Percentiles rank a stretch among this genome's conserved stretches.
These are phyloP conservation scores for Panzeria rudis DNA, from an alignment of 2,888 invertebrate species.

Conservation along the genomic window DNA sequence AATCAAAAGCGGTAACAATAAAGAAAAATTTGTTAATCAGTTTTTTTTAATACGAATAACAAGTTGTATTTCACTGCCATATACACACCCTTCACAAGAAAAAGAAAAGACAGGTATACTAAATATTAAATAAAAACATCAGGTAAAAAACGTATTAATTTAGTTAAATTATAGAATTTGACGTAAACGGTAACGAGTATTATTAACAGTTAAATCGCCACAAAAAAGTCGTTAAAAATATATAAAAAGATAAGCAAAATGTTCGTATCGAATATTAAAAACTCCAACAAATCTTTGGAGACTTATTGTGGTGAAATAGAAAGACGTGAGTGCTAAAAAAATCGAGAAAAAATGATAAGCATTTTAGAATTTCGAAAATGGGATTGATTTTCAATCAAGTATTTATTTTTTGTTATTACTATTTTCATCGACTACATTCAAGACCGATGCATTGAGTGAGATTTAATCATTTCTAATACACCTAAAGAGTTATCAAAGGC, in stretches of 20 bases:
- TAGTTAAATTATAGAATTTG: constrained; percentile 52
- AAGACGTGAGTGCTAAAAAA: constrained; percentile 60
- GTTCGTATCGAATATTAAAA: constrained; percentile 14
- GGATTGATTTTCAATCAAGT: neutral
- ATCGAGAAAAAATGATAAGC: neutral
- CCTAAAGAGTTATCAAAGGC: constrained; percentile 31
- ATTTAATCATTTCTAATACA: constrained; percentile 29
- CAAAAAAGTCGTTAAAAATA: neutral
- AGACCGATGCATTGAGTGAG: constrained; percentile 31
- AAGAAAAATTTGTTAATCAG: constrained; percentile 46
- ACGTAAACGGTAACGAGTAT: neutral
- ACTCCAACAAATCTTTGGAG: neutral
- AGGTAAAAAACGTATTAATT: constrained; percentile 15
- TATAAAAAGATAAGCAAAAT: constrained; percentile 4
- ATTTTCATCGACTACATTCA: constrained; percentile 22
- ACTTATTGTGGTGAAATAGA: constrained; percentile 21
- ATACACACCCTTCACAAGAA: neutral
- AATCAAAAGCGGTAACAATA: constrained; percentile 16
- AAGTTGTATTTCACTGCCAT: constrained; percentile 3
- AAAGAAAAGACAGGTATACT: neutral
- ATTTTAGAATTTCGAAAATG: neutral
- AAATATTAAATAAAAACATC: constrained; percentile 48
- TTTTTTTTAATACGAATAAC: constrained; percentile 30
- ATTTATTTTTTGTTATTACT: neutral
- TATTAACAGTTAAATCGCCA: neutral